A percentile compares a stretch with the other conserved stretches of the same genome.
Conservation (phyloP, 2,888 invertebrate genomes). For the Morpho deidamia region DNA sequence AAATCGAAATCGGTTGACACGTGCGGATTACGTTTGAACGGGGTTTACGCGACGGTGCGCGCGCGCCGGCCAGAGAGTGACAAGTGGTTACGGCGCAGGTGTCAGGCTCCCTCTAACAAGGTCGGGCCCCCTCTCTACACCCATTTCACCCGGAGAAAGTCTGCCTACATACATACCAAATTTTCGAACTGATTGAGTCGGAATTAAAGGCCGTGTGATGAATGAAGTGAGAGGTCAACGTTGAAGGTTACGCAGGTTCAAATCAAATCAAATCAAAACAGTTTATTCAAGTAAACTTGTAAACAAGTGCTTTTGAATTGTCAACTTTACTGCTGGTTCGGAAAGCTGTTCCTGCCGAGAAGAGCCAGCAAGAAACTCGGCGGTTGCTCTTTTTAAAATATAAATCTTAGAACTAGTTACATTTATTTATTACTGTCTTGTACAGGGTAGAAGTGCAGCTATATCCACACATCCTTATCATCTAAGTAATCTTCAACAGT, state of each 20-base stretch:
- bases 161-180: slow-evolving; percentile 78
- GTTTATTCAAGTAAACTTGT: too few relatives aligned
- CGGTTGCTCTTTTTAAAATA: too few relatives aligned
- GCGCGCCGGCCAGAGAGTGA: slow-evolving; percentile 60
- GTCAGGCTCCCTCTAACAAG: slow-evolving; percentile 76
- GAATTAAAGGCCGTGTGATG: slow-evolving; percentile 39
- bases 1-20: slow-evolving; percentile 42
- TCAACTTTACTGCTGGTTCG: too few relatives aligned
- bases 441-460: too few relatives aligned
- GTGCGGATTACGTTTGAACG: slow-evolving; percentile 39
- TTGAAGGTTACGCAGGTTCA: slow-evolving; percentile 32
- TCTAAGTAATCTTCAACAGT: too few relatives aligned
- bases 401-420: too few relatives aligned
- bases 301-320: too few relatives aligned
- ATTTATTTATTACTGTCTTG: too few relatives aligned
- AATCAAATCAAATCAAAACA: too few relatives aligned
- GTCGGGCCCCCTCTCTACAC: slow-evolving; percentile 57
- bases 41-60: slow-evolving; percentile 58
- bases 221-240: slow-evolving; percentile 35
- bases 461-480: too few relatives aligned
- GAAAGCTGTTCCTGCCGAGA: too few relatives aligned
- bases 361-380: too few relatives aligned
- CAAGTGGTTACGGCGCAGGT: slow-evolving; percentile 72
- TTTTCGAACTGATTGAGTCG: slow-evolving; percentile 70
- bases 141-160: slow-evolving; percentile 75